Percentiles rank a stretch among this genome's conserved stretches.
These are phyloP conservation scores for Hirtodrosophila histrioides DNA, from an alignment of 2,888 invertebrate species.

Conservation along the genomic window DNA sequence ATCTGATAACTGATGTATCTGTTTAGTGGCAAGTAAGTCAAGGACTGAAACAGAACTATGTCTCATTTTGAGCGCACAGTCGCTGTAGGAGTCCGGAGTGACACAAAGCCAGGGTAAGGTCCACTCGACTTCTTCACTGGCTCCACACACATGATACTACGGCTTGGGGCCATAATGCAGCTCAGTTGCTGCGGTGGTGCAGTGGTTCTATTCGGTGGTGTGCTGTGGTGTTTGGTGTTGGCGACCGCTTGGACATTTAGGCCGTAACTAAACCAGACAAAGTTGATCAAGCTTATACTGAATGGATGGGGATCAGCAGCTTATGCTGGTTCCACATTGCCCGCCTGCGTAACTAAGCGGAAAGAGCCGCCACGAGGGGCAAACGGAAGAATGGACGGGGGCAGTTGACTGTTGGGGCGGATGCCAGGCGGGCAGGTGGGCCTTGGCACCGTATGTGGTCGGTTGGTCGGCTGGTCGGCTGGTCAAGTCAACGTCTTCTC, in stretches of 20 bases:
- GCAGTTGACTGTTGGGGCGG: neutral
- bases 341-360: constrained; percentile 43
- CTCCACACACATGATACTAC: neutral
- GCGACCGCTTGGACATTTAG: constrained; percentile 37
- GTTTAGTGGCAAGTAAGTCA: too few relatives aligned
- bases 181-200: neutral
- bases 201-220: too few relatives aligned
- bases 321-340: constrained; percentile 28
- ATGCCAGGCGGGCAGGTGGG: constrained; percentile 37
- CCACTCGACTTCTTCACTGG: neutral
- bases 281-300: constrained; percentile 48
- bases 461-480: neutral
- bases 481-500: constrained; percentile 10
- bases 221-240: constrained; percentile 21
- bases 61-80: too few relatives aligned
- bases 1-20: too few relatives aligned
- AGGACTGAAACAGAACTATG: too few relatives aligned
- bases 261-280: constrained; percentile 55
- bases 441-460: constrained; percentile 56
- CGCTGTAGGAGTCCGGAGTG: too few relatives aligned
- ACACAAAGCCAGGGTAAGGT: too few relatives aligned
- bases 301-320: constrained; percentile 24
- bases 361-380: constrained; percentile 5
- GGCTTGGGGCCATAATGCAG: constrained; percentile 1
- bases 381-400: neutral